A percentile compares a stretch with the other conserved stretches of the same genome.
Conservation (phyloP, 1,140 invertebrate species). For the Drosophila pachea region DNA sequence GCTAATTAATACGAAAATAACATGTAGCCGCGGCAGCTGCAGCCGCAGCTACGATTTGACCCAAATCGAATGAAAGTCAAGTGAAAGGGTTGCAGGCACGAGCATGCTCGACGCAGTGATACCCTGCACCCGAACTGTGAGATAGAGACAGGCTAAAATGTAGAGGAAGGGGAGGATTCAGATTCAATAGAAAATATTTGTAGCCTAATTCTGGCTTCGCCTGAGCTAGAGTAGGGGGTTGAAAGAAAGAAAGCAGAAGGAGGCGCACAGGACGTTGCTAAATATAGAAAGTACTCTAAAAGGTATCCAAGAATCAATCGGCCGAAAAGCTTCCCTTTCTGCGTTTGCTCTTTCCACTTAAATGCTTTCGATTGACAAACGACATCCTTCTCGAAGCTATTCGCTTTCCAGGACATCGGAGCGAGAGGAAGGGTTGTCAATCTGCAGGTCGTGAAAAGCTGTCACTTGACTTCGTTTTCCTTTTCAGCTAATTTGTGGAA, state of each 20-base stretch:
- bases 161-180: no score
- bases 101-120: not conserved
- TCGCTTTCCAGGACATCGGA: not conserved
- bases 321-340: no score
- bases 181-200: no score
- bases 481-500: conserved; percentile 39
- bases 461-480: not conserved
- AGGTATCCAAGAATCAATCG: no score
- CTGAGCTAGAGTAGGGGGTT: no score
- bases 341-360: not conserved
- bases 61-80: conserved; percentile 58
- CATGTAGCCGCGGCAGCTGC: conserved; percentile 30
- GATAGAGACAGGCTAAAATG: no score
- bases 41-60: conserved; percentile 32
- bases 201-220: no score
- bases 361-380: no score
- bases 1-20: conserved; percentile 74
- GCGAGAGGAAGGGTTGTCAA: conserved; percentile 15
- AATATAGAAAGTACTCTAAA: no score
- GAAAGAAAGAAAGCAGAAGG: no score
- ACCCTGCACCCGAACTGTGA: not conserved
- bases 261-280: no score
- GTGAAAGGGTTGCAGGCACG: not conserved
- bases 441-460: conserved; percentile 1
- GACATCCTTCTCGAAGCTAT: not conserved